A percentile compares a stretch with the other conserved stretches of the same genome.
phyloP scores from a whole-genome alignment of 2,113 vertebrate genomes.

The Onychorhynchus coronatus region DNA sequence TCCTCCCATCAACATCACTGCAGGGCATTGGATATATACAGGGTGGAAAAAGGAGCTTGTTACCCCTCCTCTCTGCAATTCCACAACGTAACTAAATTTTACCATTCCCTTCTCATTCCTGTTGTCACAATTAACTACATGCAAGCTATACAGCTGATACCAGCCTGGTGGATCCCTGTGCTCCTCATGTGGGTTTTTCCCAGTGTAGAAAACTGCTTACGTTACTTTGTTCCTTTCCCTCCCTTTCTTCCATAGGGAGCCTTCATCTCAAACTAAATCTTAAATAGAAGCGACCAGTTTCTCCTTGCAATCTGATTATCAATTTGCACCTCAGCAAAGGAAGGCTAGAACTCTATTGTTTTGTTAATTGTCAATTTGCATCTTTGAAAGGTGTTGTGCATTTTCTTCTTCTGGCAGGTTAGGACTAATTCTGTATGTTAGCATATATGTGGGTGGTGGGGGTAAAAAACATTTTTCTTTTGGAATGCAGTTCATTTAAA shows the following conservation, averaged over 20 bases:
- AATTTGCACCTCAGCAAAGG: slow-evolving; percentile 80
- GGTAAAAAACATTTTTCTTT: slow-evolving; percentile 7
- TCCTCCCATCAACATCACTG: background rate
- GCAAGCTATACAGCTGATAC: background rate
- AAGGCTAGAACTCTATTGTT: slow-evolving; percentile 77
- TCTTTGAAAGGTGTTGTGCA: slow-evolving; percentile 80
- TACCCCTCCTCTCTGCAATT: background rate
- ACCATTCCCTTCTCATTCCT: background rate
- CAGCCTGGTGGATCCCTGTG: background rate
- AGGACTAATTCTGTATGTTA: slow-evolving; percentile 76
- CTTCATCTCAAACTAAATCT: slow-evolving; percentile 64
- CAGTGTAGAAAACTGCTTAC: background rate
- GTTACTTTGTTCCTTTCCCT: background rate
- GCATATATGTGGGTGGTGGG: slow-evolving; percentile 46
- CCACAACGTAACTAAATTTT: background rate
- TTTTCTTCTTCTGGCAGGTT: slow-evolving; percentile 75
- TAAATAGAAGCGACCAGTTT: slow-evolving; percentile 64
- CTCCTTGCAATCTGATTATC: slow-evolving; percentile 66
- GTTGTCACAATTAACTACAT: background rate
- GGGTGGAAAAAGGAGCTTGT: background rate
- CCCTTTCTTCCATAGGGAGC: slow-evolving; percentile 46
- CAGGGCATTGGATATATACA: background rate
- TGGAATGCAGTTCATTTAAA: slow-evolving; percentile 44
- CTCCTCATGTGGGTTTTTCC: background rate
- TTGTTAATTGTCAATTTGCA: slow-evolving; percentile 84